Evolutionary conservation across 2,113 vertebrate genomes (phyloP).

Genomic region (Phocoena sinus): DNA sequence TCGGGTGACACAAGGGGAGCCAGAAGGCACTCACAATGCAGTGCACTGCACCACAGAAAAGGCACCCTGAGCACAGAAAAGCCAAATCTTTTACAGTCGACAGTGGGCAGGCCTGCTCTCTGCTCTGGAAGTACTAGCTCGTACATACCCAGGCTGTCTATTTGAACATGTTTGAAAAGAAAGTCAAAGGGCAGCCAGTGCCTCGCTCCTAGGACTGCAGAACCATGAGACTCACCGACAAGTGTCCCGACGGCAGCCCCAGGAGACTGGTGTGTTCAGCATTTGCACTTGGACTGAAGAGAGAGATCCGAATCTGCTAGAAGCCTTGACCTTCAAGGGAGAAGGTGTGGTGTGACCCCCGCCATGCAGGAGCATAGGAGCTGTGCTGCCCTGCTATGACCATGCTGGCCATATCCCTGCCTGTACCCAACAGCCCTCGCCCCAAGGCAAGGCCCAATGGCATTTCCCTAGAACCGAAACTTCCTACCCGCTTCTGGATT

Average conservation of each 20-base stretch:
- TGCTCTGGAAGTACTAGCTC: neutral
- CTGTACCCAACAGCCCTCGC: too few relatives aligned
- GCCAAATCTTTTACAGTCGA: rapidly evolving
- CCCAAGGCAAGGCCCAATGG: neutral
- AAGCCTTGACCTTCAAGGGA: neutral
- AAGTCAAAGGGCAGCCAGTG: too few relatives aligned
- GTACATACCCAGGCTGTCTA: rapidly evolving
- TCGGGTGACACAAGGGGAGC: neutral
- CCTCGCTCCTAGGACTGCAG: neutral
- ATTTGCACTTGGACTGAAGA: neutral
- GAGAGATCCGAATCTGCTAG: neutral
- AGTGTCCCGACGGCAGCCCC: rapidly evolving
- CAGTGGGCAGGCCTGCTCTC: neutral
- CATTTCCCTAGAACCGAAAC: neutral
- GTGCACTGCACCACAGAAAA: neutral
- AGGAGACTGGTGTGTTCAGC: rapidly evolving
- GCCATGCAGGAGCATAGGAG: neutral
- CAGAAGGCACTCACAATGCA: rapidly evolving
- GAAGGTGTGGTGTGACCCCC: neutral
- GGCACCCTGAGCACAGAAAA: neutral
- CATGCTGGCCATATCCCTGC: neutral
- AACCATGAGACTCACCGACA: rapidly evolving
- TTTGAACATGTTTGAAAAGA: neutral
- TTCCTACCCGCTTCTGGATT: neutral
- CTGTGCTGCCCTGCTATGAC: neutral